Percentiles rank a stretch among this genome's conserved stretches.
Conservation (phyloP, 2,888 invertebrate species). For the Drosophila borborema region DNA sequence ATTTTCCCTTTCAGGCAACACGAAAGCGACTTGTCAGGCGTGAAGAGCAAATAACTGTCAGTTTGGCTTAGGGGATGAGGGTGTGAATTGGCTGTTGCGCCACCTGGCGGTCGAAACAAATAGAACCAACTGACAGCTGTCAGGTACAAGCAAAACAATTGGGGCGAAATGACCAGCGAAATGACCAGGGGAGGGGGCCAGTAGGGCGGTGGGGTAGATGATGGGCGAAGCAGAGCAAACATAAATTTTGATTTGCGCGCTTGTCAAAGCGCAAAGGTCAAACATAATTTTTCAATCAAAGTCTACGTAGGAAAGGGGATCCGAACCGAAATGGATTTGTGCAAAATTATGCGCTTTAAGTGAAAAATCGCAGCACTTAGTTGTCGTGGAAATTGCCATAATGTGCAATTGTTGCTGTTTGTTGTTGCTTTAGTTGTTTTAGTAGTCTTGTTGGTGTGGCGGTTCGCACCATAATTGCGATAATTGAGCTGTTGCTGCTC, state of each 20-base stretch:
- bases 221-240: constrained; percentile 21
- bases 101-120: constrained; percentile 44
- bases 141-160: constrained; percentile 44
- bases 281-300: constrained; percentile 73
- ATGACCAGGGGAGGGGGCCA: not conserved
- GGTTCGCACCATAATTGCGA: constrained; percentile 44
- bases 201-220: not conserved
- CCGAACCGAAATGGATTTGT: constrained; percentile 30
- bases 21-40: constrained; percentile 11
- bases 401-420: constrained; percentile 10
- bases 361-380: constrained; percentile 66
- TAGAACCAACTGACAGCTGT: constrained; percentile 62
- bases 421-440: constrained; percentile 1
- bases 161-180: constrained; percentile 15
- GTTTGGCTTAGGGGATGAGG: constrained; percentile 8
- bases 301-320: constrained; percentile 12
- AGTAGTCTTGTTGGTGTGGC: constrained; percentile 16
- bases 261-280: constrained; percentile 57
- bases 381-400: constrained; percentile 35
- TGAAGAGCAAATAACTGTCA: constrained; percentile 55
- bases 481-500: constrained; percentile 47
- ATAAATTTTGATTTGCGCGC: constrained; percentile 63
- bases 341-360: constrained; percentile 55
- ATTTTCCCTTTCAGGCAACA: not conserved
- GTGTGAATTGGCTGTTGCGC: constrained; percentile 39